Percentiles rank a stretch among this genome's conserved stretches.
phyloP scores from a whole-genome alignment of 2,113 vertebrate genomes.

The Zosterops pallidus region DNA sequence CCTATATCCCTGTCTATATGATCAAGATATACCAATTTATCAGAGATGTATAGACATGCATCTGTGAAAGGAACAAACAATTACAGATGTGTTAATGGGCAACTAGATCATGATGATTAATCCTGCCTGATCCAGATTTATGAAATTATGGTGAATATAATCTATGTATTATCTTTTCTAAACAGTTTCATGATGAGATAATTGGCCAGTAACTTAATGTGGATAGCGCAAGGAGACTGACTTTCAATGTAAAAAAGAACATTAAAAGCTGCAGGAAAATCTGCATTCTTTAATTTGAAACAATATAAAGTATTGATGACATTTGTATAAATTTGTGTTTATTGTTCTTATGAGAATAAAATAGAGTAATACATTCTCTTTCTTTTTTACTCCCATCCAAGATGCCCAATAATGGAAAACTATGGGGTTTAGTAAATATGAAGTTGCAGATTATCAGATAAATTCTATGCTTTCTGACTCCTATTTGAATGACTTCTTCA shows the following conservation, averaged over 20 bases:
- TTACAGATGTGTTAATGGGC: not conserved
- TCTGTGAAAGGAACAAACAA: not conserved
- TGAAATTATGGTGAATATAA: conserved; percentile 11
- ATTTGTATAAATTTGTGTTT: conserved; percentile 37
- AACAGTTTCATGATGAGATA: conserved; percentile 53
- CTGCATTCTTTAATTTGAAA: conserved; percentile 13
- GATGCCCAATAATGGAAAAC: not conserved
- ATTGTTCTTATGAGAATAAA: conserved; percentile 32
- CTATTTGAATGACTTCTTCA: conserved; percentile 61
- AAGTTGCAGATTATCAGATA: conserved; percentile 24
- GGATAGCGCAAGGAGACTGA: conserved; percentile 27
- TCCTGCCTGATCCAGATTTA: conserved; percentile 44
- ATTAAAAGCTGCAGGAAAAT: not conserved
- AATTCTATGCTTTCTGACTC: conserved; percentile 50
- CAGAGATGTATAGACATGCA: not conserved
- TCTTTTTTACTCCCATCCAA: not conserved
- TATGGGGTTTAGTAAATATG: not conserved
- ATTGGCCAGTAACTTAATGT: conserved; percentile 36
- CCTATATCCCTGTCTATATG: not conserved
- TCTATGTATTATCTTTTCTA: not conserved
- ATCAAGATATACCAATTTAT: not conserved
- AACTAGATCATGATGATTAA: conserved; percentile 40
- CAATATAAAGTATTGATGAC: not conserved
- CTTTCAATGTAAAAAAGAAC: conserved; percentile 16
- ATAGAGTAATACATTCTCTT: not conserved